phyloP scores from a whole-genome alignment of 1,140 invertebrate species.

The Chironomus tepperi region DNA sequence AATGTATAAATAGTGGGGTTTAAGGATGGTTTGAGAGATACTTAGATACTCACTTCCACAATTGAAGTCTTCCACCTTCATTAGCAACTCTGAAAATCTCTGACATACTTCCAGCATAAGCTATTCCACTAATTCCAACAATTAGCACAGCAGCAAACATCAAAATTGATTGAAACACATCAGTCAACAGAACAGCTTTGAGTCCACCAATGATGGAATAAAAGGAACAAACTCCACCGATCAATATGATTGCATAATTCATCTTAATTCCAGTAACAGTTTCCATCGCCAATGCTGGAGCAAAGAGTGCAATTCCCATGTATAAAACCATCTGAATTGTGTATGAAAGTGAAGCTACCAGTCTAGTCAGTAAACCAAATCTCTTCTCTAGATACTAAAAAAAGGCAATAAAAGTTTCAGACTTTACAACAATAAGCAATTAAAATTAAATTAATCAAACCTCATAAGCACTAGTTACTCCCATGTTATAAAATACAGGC shows the following conservation, averaged over 20 bases:
- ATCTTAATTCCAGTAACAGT: conserved; percentile 71
- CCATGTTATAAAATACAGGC: conserved; percentile 80
- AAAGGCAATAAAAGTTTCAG: conserved; percentile 17
- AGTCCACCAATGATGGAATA: conserved; percentile 82
- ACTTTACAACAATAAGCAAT: not conserved
- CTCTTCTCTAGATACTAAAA: conserved; percentile 71
- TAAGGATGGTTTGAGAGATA: too few relatives aligned
- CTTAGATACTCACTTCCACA: conserved; percentile 56
- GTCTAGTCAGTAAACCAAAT: conserved; percentile 59
- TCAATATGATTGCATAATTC: conserved; percentile 64
- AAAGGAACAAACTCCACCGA: conserved; percentile 76
- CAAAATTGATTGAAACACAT: conserved; percentile 70
- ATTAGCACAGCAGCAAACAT: conserved; percentile 69
- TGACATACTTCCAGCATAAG: conserved; percentile 51
- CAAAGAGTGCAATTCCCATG: conserved; percentile 87
- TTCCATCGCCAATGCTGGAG: conserved; percentile 80
- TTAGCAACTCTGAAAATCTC: conserved; percentile 58
- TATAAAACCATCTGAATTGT: conserved; percentile 80
- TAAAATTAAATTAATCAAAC: not conserved
- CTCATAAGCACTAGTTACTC: conserved; percentile 81
- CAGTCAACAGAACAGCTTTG: conserved; percentile 81
- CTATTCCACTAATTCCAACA: conserved; percentile 60
- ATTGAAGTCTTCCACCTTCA: conserved; percentile 54
- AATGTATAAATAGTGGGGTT: too few relatives aligned
- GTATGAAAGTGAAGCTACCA: conserved; percentile 66